Conservation (phyloP, 1,140 invertebrate species). For the Octopus sinensis region DNA sequence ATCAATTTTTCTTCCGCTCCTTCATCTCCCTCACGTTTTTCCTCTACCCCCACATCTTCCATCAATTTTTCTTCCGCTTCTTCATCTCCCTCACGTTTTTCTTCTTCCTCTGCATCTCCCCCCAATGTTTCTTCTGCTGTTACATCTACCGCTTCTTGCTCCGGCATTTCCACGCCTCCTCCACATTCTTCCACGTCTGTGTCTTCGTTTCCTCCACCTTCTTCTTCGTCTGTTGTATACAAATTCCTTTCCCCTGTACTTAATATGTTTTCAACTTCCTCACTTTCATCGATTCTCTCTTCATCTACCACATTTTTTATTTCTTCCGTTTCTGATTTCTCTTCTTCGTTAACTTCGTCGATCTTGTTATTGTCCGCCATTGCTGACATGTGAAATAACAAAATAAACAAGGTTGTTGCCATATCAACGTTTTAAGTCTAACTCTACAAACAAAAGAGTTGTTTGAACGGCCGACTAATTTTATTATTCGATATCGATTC, state of each 20-base stretch:
- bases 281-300: not conserved
- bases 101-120: not conserved
- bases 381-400: too few relatives aligned
- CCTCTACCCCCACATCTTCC: not conserved
- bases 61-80: not conserved
- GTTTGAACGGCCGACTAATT: too few relatives aligned
- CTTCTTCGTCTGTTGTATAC: not conserved
- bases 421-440: too few relatives aligned
- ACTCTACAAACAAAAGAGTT: too few relatives aligned
- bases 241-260: not conserved
- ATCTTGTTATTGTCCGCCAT: too few relatives aligned
- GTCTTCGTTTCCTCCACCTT: not conserved
- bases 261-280: not conserved
- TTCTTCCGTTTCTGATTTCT: not conserved
- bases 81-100: not conserved
- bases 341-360: not conserved
- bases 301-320: not conserved
- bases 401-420: too few relatives aligned
- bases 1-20: not conserved
- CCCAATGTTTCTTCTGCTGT: not conserved
- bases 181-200: not conserved
- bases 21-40: not conserved
- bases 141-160: not conserved
- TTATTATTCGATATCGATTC: too few relatives aligned
- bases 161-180: not conserved